phyloP scores from a whole-genome alignment of 2,888 invertebrate genomes.

The Lampropteryx suffumata region DNA sequence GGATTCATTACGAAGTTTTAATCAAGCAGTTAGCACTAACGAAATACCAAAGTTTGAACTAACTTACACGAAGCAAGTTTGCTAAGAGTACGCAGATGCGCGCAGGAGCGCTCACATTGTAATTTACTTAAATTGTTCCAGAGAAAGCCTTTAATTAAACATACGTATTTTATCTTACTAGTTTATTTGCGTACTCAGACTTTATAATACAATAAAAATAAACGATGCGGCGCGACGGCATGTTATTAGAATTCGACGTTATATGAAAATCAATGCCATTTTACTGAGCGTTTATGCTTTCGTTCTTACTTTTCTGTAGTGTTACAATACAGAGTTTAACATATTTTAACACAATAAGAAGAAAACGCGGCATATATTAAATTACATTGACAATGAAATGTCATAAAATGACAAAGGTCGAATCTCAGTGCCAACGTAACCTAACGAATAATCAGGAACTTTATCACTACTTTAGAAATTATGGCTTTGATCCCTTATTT shows the following conservation, averaged over 20 bases:
- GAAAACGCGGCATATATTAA: too few species aligned
- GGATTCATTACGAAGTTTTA: conserved; percentile 7
- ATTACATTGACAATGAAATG: too few species aligned
- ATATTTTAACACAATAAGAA: too few species aligned
- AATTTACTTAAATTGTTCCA: conserved; percentile 26
- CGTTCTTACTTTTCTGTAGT: too few species aligned
- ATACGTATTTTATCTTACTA: conserved; percentile 16
- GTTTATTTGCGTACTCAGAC: conserved; percentile 12
- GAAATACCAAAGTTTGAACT: conserved; percentile 29
- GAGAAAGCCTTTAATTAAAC: conserved; percentile 28
- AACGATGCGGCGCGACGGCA: conserved; percentile 11
- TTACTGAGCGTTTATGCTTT: conserved; percentile 2
- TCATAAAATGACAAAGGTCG: too few species aligned
- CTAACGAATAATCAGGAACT: too few species aligned
- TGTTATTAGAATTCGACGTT: conserved; percentile 9
- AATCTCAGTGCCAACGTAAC: too few species aligned
- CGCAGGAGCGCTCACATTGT: conserved; percentile 27
- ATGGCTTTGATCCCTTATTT: too few species aligned
- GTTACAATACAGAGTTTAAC: too few species aligned
- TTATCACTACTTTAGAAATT: too few species aligned
- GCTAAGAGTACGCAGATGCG: conserved; percentile 21
- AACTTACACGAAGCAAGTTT: conserved; percentile 29
- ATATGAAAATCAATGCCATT: conserved; percentile 14
- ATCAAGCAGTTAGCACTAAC: conserved; percentile 19
- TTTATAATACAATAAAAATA: conserved; percentile 19